A percentile compares a stretch with the other conserved stretches of the same genome.
Conservation (phyloP, 1,140 invertebrate genomes). For the Brachionus rubens region DNA sequence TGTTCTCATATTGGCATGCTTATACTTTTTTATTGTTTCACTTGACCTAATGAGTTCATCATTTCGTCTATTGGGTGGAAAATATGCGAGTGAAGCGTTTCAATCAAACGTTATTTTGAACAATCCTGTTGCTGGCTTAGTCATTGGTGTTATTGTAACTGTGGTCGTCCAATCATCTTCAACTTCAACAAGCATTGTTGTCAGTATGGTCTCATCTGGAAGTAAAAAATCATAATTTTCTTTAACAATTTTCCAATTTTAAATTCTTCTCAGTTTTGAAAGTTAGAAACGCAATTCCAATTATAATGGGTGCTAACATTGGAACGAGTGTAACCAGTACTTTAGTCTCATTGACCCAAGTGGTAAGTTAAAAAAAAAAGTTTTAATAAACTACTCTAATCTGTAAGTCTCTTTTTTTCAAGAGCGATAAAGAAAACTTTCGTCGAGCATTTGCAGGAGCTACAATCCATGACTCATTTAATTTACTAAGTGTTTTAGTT, state of each 20-base stretch:
- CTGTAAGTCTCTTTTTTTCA: slow-evolving; percentile 48
- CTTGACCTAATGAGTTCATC: slow-evolving; percentile 44
- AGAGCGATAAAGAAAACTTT: slow-evolving; percentile 58
- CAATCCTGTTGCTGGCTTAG: slow-evolving; percentile 65
- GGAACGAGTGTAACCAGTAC: slow-evolving; percentile 67
- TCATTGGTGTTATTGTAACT: slow-evolving; percentile 67
- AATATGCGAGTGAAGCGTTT: slow-evolving; percentile 15
- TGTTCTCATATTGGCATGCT: neutral
- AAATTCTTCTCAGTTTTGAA: slow-evolving; percentile 50
- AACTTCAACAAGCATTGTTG: slow-evolving; percentile 67
- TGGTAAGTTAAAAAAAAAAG: neutral
- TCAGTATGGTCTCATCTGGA: slow-evolving; percentile 65
- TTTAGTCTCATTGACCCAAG: slow-evolving; percentile 62
- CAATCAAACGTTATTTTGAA: slow-evolving; percentile 53
- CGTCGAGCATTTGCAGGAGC: slow-evolving; percentile 65
- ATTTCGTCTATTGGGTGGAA: slow-evolving; percentile 38
- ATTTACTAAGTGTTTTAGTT: slow-evolving; percentile 63
- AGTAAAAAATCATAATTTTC: slow-evolving; percentile 56
- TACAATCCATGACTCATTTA: slow-evolving; percentile 66
- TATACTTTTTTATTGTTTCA: slow-evolving; percentile 38
- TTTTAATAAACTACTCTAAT: slow-evolving; percentile 64
- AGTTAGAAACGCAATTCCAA: slow-evolving; percentile 63
- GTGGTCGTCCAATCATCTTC: slow-evolving; percentile 68
- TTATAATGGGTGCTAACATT: slow-evolving; percentile 67
- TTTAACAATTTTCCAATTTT: neutral